These are phyloP conservation scores for Drosophila pseudotakahashii DNA, from an alignment of 2,888 invertebrate species.

Conservation along the genomic window DNA sequence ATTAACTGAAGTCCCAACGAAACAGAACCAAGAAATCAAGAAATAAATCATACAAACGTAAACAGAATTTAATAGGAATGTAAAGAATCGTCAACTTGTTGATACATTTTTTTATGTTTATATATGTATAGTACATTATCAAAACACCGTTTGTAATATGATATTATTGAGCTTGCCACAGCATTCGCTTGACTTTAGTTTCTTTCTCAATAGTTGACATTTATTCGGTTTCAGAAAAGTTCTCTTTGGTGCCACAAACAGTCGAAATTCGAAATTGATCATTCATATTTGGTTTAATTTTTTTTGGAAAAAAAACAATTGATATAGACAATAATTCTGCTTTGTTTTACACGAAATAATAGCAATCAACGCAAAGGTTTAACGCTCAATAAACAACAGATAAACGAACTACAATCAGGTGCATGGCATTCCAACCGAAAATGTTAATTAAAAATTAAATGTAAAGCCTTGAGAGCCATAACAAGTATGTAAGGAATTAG, in stretches of 20 bases:
- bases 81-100: constrained; percentile 48
- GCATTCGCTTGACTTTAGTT: constrained; percentile 46
- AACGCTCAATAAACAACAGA: constrained; percentile 40
- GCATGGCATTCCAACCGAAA: constrained; percentile 71
- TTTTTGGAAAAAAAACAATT: constrained; percentile 49
- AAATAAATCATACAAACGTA: constrained; percentile 13
- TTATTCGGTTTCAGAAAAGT: constrained; percentile 89
- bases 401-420: constrained; percentile 60
- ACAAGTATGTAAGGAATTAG: constrained; percentile 27
- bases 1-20: constrained; percentile 32
- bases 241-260: constrained; percentile 88
- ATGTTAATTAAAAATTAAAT: constrained; percentile 17
- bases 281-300: constrained; percentile 33
- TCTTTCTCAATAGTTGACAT: constrained; percentile 38
- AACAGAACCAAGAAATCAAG: constrained; percentile 29
- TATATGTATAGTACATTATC: constrained; percentile 42
- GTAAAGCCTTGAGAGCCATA: constrained; percentile 25
- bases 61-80: constrained; percentile 33
- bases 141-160: constrained; percentile 51
- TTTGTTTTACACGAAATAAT: constrained; percentile 42
- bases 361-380: constrained; percentile 34
- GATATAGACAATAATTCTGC: constrained; percentile 56
- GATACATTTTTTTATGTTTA: constrained; percentile 40
- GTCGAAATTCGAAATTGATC: constrained; percentile 74
- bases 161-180: constrained; percentile 52